These are phyloP conservation scores for Galendromus occidentalis DNA, from an alignment of 1,140 invertebrate genomes.

Conservation along the genomic window DNA sequence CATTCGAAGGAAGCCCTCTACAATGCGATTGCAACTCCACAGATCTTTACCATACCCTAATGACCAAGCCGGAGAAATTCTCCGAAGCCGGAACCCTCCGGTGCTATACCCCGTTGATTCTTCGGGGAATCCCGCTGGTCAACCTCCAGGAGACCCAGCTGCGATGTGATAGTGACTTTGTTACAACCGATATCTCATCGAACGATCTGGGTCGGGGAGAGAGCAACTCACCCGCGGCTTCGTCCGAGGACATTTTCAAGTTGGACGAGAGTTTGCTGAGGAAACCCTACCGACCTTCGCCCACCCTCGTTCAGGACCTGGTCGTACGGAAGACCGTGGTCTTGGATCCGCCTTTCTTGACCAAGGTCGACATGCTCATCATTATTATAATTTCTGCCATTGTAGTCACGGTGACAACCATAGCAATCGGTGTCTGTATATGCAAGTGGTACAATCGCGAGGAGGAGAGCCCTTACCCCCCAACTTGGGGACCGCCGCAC, in stretches of 20 bases:
- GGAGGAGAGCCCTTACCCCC: constrained; percentile 33
- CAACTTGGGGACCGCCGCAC: constrained; percentile 41
- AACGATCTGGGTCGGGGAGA: background rate
- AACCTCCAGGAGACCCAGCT: constrained; percentile 4
- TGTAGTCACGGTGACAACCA: background rate
- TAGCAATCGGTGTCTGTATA: constrained; percentile 9
- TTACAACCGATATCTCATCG: background rate
- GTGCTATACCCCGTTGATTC: constrained; percentile 44
- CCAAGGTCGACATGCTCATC: constrained; percentile 8
- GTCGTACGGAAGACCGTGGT: constrained; percentile 1
- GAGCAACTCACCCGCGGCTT: background rate
- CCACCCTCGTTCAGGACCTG: background rate
- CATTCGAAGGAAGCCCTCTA: constrained; percentile 52
- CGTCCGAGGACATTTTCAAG: background rate
- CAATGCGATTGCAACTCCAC: constrained; percentile 52
- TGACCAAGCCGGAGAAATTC: constrained; percentile 1
- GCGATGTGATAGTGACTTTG: background rate
- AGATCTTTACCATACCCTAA: background rate
- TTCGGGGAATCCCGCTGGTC: background rate
- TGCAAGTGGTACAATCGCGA: constrained; percentile 11
- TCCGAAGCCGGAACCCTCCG: constrained; percentile 39
- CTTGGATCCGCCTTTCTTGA: constrained; percentile 3
- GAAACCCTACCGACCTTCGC: background rate
- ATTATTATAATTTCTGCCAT: constrained; percentile 12
- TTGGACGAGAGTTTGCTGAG: background rate